Percentiles rank a stretch among this genome's conserved stretches.
These are phyloP conservation scores for Montipora capricornis DNA, from an alignment of 64 coral and sea anemone genomes.

Conservation along the genomic window DNA sequence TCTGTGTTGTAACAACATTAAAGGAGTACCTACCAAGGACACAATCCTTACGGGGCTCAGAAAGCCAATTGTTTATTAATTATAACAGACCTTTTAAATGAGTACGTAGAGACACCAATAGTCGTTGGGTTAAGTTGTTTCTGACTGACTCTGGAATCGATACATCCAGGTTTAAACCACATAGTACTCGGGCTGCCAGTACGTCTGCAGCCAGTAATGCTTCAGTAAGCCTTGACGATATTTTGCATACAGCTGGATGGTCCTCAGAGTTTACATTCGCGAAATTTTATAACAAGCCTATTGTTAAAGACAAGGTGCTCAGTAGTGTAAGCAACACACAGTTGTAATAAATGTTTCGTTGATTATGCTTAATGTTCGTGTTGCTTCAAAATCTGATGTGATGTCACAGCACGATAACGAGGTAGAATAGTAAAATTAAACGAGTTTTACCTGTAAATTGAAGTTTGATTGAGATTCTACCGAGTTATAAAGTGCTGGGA, in stretches of 20 bases:
- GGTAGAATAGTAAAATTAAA: too few species aligned
- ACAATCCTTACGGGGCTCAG: too few species aligned
- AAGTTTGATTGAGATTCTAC: too few species aligned
- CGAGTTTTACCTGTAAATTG: too few species aligned
- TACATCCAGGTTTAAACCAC: background rate
- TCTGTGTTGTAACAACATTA: constrained; percentile 38
- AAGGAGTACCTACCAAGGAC: constrained; percentile 13
- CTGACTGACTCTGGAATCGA: too few species aligned
- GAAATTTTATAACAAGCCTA: constrained; percentile 23
- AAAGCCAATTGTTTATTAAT: background rate
- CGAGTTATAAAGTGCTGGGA: too few species aligned
- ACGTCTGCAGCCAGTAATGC: constrained; percentile 32
- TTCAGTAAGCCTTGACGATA: constrained; percentile 32
- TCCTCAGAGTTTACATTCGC: constrained; percentile 18
- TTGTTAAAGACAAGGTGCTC: background rate
- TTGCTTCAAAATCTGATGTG: too few species aligned
- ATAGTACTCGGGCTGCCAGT: constrained; percentile 37
- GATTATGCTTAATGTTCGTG: background rate
- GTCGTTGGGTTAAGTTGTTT: constrained; percentile 3
- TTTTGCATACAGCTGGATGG: constrained; percentile 31
- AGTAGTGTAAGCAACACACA: background rate
- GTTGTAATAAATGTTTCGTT: background rate
- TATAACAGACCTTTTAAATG: constrained; percentile 33
- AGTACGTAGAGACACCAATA: constrained; percentile 24
- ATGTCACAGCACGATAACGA: too few species aligned